phyloP scores from a whole-genome alignment of 2,797 vertebrate species.

The Chrysolophus pictus region DNA sequence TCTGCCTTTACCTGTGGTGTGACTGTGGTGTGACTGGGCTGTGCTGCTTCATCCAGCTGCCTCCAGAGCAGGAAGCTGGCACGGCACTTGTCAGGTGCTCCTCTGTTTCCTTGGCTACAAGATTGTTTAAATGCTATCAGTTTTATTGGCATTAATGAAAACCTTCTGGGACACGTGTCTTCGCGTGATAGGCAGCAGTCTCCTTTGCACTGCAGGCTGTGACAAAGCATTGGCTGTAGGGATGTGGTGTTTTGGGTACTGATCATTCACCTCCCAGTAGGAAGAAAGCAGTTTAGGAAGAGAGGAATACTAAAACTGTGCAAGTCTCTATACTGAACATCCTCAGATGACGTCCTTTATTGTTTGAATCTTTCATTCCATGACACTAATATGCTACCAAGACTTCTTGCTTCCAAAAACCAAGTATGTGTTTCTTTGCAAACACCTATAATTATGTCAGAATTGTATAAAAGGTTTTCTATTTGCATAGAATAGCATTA shows the following conservation, averaged over 20 bases:
- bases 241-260: neutral
- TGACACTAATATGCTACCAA: neutral
- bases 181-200: neutral
- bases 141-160: constrained; percentile 39
- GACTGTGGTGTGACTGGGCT: neutral
- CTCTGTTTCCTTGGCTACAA: constrained; percentile 49
- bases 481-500: constrained; percentile 75
- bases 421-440: constrained; percentile 40
- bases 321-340: neutral
- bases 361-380: neutral
- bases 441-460: constrained; percentile 74
- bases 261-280: neutral
- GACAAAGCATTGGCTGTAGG: neutral
- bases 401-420: neutral
- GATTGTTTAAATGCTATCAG: neutral
- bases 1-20: neutral
- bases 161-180: neutral
- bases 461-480: constrained; percentile 64
- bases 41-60: accelerated
- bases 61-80: neutral
- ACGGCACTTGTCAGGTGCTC: neutral
- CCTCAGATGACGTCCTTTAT: neutral
- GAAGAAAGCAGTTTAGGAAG: neutral
- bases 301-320: neutral
- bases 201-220: neutral